phyloP scores from a whole-genome alignment of 2,113 vertebrate species.

The Podilymbus podiceps region DNA sequence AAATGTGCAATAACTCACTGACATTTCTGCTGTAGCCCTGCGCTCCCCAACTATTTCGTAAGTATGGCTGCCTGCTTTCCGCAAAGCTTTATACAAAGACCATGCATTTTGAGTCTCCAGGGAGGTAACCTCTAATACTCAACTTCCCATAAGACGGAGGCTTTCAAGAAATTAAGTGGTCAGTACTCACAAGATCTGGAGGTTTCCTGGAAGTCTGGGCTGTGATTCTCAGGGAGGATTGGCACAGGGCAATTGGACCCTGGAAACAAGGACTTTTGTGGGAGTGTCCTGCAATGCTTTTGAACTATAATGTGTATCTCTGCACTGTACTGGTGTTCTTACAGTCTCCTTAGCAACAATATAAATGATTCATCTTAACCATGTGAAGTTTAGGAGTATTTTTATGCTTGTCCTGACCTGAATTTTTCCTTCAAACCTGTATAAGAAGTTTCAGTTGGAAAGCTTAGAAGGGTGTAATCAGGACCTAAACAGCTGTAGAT shows the following conservation, averaged over 20 bases:
- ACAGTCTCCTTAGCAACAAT: background rate
- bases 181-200: background rate
- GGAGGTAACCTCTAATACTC: background rate
- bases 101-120: background rate
- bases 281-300: background rate
- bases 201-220: background rate
- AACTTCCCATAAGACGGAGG: fast-evolving
- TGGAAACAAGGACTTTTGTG: background rate
- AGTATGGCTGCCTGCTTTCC: background rate
- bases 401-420: background rate
- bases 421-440: background rate
- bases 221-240: background rate
- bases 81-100: background rate
- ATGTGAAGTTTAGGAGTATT: background rate
- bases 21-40: background rate
- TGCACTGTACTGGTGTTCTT: background rate
- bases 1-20: background rate
- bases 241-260: background rate
- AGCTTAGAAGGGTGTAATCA: background rate
- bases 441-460: background rate
- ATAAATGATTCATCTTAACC: background rate
- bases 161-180: background rate
- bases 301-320: background rate
- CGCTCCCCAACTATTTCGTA: fast-evolving
- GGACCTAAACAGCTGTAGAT: background rate